Evolutionary conservation across 2,888 invertebrate genomes (phyloP), one percentile per base, ranked within the genome.

Genomic region (Taphrorychus bicolor): DNA sequence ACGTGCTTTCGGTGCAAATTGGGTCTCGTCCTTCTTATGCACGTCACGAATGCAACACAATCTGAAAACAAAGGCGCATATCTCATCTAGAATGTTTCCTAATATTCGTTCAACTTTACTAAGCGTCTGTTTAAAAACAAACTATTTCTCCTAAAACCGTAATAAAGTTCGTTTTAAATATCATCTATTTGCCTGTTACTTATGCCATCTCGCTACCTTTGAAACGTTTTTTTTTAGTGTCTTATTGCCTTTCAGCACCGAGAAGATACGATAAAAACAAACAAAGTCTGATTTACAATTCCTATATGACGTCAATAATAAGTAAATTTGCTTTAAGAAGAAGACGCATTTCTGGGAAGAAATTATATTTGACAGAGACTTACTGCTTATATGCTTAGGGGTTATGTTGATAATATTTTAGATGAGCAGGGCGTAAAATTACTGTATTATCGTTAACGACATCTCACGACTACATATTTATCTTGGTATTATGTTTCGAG

Each of bases 351-450:
- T n/a, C n/a, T n/a, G n/a, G n/a, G n/a, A n/a, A n/a, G n/a, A n/a
- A 48, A 18, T 48, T 9, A 18, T 7, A 16, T n/a, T 48, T 48
- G 17, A 7, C 2, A 16, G 17, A 48, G 1, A 40, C 40, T n/a
- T 32, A 9, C 32, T 32, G 32, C 32, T 32, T 32, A n/a, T n/a
- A n/a, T n/a, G n/a, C 48, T 48, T 48, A 1, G 48, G 48, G 32
- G 32, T 32, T 16, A 11, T 11, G 57, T 32, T 40, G 48, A 19
- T 40, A 21, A 56, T 56, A 63, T 63, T 63, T 56, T 49, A 32
- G 19, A 18, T 24, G 49, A 17, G 41, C 21, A 51, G 9, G 54
- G 57, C 63, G 63, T 32, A 63, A 63, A 63, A 63, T 63, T 63
- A 57, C 63, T 63, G 45, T 57, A 53, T 63, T 57, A 57, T 32